Base-by-base conservation (phyloP, 2,113 vertebrate species). In the Smithornis capensis region DNA sequence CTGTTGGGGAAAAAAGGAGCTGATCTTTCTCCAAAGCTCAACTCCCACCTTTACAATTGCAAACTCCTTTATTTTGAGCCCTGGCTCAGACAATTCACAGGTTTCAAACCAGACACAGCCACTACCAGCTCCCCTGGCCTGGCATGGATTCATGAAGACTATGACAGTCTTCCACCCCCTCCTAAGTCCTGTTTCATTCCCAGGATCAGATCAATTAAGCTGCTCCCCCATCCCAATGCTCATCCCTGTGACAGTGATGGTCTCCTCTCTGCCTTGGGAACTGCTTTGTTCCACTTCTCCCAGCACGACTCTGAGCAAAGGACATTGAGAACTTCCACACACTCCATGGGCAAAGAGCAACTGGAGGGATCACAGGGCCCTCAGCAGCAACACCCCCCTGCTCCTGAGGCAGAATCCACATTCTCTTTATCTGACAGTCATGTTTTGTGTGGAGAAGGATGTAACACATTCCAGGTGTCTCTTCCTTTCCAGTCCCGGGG, bases 221-320 rank as follows among this genome's bases (percentile, higher is more conserved):
- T 25, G 42, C 8, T 21, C 12, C 35, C 14, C 1, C 12, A 10
- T 14, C 19, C 52, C 40, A 23, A 2, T 1, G 1, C 44, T n/a
- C 50, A 37, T 49, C 78, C 38, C 80, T 29, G 25, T 24, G 7
- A 9, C 6, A 6, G 55, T 3, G 7, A 21, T 4, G 0, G 31
- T 42, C 42, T 62, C 60, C 31, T 62, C 59, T 49, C 49, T 6
- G 37, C n/a, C 65, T 49, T 24, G 18, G 77, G 74, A 92, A 63
- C 4, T 7, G 5, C 7, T 47, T 49, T 83, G 52, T 75, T 14
- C 10, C 52, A 8, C 9, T 45, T 55, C n/a, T 25, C 33, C 55
- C 18, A 50, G 74, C 21, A 21, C 40, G 24, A 57, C 16, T 23
- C 24, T 33, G 40, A 38, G 35, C 35, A 29, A 56, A 65, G 25